Evolutionary conservation across 2,888 invertebrate genomes (phyloP).

Genomic region (Melikaiella ostensackeni): DNA sequence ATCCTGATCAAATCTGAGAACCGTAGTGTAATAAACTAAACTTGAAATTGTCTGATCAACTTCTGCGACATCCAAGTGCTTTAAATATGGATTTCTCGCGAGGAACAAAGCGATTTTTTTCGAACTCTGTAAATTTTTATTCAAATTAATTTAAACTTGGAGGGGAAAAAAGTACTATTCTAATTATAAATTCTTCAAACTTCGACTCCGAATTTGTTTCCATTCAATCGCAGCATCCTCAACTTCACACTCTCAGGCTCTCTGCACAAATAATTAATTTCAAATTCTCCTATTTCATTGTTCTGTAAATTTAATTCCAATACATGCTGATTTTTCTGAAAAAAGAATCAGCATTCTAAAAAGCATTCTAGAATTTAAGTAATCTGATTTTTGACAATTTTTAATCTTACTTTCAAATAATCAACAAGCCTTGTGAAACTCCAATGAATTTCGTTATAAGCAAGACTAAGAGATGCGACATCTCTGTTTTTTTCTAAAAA

Average conservation of each 20-base stretch:
- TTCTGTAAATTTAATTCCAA: conserved; percentile 80
- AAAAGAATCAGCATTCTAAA: conserved; percentile 59
- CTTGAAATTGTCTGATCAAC: conserved; percentile 80
- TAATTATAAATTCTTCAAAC: conserved; percentile 60
- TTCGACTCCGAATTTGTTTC: conserved; percentile 80
- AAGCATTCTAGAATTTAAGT: not conserved
- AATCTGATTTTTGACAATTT: too few species aligned
- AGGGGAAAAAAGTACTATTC: not conserved
- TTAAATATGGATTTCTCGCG: conserved; percentile 76
- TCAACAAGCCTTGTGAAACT: conserved; percentile 64
- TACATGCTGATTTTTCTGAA: conserved; percentile 78
- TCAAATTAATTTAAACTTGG: too few species aligned
- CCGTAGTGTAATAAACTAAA: conserved; percentile 78
- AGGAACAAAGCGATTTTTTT: conserved; percentile 79
- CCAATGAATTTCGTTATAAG: conserved; percentile 79
- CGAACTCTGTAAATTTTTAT: conserved; percentile 74
- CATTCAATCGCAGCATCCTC: conserved; percentile 79
- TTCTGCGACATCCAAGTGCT: conserved; percentile 80
- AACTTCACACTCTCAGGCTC: conserved; percentile 74
- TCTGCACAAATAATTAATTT: conserved; percentile 70
- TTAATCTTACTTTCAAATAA: conserved; percentile 60
- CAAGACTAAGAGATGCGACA: conserved; percentile 79
- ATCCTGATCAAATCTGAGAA: conserved; percentile 76
- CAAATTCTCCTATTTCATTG: conserved; percentile 78
- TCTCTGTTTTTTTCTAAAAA: conserved; percentile 78